Conservation (phyloP, 2,113 vertebrate species). For the Bufo bufo region DNA sequence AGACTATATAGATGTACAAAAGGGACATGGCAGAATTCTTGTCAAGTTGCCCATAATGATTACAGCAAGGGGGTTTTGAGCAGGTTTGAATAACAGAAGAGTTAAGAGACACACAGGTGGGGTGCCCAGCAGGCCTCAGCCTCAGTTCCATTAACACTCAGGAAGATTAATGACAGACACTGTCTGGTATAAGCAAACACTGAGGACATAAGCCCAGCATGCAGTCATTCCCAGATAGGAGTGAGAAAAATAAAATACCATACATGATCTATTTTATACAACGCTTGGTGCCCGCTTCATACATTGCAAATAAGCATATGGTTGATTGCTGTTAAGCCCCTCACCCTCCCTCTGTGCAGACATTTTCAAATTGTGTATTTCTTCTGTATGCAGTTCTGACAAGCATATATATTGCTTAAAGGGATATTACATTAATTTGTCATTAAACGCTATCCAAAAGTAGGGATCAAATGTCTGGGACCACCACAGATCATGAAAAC, state of each 20-base stretch:
- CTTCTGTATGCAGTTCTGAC: neutral
- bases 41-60: neutral
- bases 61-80: neutral
- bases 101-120: conserved; percentile 27
- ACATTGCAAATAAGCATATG: conserved; percentile 25
- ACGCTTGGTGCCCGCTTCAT: conserved; percentile 10
- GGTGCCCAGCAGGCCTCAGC: conserved; percentile 44
- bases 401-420: neutral
- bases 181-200: conserved; percentile 49
- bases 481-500: too few species aligned
- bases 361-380: conserved; percentile 5
- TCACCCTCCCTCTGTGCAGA: neutral
- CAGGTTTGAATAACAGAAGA: conserved; percentile 27
- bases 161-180: conserved; percentile 54
- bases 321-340: conserved; percentile 24
- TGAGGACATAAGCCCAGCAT: conserved; percentile 34
- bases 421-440: too few species aligned
- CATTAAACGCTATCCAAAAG: too few species aligned
- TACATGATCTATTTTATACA: conserved; percentile 40
- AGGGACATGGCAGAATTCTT: neutral
- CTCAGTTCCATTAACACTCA: conserved; percentile 56
- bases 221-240: conserved; percentile 43
- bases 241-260: conserved; percentile 49
- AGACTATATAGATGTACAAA: neutral
- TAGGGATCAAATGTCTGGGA: too few species aligned